These are phyloP conservation scores for Acanthosoma haemorrhoidale DNA, from an alignment of 2,888 invertebrate genomes.

Conservation along the genomic window DNA sequence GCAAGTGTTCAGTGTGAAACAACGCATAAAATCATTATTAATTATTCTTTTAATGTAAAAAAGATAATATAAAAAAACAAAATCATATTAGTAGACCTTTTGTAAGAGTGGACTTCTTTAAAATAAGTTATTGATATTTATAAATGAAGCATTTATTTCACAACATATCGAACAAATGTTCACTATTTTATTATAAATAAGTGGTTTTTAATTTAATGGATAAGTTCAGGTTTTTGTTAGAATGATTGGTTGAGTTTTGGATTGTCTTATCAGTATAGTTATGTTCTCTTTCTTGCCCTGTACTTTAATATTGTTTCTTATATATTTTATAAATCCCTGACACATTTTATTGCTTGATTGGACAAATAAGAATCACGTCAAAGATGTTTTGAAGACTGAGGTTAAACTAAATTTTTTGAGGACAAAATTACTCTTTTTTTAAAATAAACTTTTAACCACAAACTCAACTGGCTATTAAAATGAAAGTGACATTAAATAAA, in stretches of 20 bases:
- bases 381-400: too few relatives aligned
- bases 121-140: not conserved
- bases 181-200: conserved; percentile 1
- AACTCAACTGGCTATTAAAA: too few relatives aligned
- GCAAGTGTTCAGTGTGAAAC: conserved; percentile 2
- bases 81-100: not conserved
- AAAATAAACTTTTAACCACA: too few relatives aligned
- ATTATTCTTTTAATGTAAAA: not conserved
- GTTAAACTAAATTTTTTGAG: too few relatives aligned
- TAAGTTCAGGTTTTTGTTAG: not conserved
- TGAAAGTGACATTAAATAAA: too few relatives aligned
- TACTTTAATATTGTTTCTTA: not conserved
- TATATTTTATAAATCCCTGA: too few relatives aligned
- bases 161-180: conserved; percentile 21
- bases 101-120: not conserved
- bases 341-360: too few relatives aligned
- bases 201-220: too few relatives aligned
- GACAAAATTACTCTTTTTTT: too few relatives aligned
- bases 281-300: not conserved
- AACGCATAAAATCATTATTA: conserved; percentile 14
- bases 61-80: not conserved
- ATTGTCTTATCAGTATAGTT: not conserved
- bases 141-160: conserved; percentile 20
- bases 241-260: not conserved
- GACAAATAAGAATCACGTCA: too few relatives aligned